Base-by-base conservation (phyloP, 2,113 vertebrate genomes). In the Motacilla alba region DNA sequence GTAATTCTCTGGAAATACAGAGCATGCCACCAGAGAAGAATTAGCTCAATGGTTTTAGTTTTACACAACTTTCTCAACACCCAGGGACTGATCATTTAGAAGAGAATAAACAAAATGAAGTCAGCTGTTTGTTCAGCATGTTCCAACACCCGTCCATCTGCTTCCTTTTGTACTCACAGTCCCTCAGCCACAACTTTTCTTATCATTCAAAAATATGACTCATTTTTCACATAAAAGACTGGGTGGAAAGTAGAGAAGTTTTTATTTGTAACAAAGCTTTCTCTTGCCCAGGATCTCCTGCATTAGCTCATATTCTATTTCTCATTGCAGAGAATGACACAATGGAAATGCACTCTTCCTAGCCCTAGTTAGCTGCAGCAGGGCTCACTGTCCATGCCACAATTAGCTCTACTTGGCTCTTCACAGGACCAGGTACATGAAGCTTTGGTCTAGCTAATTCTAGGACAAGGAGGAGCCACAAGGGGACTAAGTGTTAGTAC, bases 41-140 rank as follows among this genome's bases (percentile, higher is more conserved):
- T 94, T 95, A 91, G 55, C 75, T 83, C 72, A 81, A 83, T 90
- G 37, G 39, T 78, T 83, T 88, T 69, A 77, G 85, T 81, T 92
- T 92, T 83, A 81, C 21, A 23, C 60, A 94, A 80, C 64, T 14
- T 74, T 89, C 83, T 72, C 31, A 49, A 56, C 30, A 41, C 56
- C n/a, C 76, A 89, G 68, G 3, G 7, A 92, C 64, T 44, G 68
- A 93, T 68, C 4, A 7, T 64, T 90, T 60, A 60, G 64, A 90
- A 88, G 47, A 91, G 82, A 95, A 96, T 95, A 96, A 96, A 97
- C 73, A 94, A 83, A 97, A 94, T 78, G 8, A 95, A 96, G 80
- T 68, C 90, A 94, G 83, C 68, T 93, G 92, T 95, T 97, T 97
- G 91, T 93, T 96, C 90, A 96, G 88, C 93, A 53, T 93, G 82